Percentiles rank a stretch among this genome's conserved stretches.
phyloP scores from a whole-genome alignment of 92 coral and sea anemone species.

The Porites lobata region DNA sequence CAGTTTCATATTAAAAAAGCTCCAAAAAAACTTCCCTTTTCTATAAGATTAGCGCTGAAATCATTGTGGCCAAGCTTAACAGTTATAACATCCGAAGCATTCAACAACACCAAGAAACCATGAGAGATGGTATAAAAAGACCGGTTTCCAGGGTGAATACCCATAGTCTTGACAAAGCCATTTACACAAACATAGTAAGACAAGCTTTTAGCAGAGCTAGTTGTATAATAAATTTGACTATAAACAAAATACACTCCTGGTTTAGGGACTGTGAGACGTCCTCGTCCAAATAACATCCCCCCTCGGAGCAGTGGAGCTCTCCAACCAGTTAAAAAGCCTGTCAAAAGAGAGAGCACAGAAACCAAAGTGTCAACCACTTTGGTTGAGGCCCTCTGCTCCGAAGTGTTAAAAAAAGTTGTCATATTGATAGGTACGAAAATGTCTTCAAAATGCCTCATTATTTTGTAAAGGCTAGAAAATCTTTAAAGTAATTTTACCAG shows the following conservation, averaged over 20 bases:
- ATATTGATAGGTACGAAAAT: too few species aligned
- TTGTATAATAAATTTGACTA: slow-evolving; percentile 43
- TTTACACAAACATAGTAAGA: slow-evolving; percentile 33
- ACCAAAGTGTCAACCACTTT: slow-evolving; percentile 60
- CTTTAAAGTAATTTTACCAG: too few species aligned
- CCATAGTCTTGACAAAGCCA: slow-evolving; percentile 2
- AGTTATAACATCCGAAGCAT: slow-evolving; percentile 36
- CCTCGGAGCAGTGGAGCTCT: slow-evolving; percentile 48
- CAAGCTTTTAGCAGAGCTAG: background rate
- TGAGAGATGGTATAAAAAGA: slow-evolving; percentile 30
- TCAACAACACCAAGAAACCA: slow-evolving; percentile 20
- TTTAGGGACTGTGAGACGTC: slow-evolving; percentile 51
- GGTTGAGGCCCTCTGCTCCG: slow-evolving; percentile 55
- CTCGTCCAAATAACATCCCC: slow-evolving; percentile 44
- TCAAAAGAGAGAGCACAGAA: slow-evolving; percentile 34
- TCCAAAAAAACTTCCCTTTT: slow-evolving; percentile 45
- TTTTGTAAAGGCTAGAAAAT: too few species aligned
- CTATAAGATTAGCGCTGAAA: slow-evolving; percentile 2
- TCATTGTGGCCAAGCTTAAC: slow-evolving; percentile 18
- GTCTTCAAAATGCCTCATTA: background rate
- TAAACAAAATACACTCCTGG: slow-evolving; percentile 54
- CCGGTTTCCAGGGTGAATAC: slow-evolving; percentile 2
- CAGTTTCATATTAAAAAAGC: slow-evolving; percentile 27
- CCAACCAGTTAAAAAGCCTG: slow-evolving; percentile 59
- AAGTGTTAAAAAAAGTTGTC: background rate